Percentiles rank a stretch among this genome's conserved stretches.
Conservation (phyloP, 2,797 vertebrate species). For the Sebastes baramenuke region DNA sequence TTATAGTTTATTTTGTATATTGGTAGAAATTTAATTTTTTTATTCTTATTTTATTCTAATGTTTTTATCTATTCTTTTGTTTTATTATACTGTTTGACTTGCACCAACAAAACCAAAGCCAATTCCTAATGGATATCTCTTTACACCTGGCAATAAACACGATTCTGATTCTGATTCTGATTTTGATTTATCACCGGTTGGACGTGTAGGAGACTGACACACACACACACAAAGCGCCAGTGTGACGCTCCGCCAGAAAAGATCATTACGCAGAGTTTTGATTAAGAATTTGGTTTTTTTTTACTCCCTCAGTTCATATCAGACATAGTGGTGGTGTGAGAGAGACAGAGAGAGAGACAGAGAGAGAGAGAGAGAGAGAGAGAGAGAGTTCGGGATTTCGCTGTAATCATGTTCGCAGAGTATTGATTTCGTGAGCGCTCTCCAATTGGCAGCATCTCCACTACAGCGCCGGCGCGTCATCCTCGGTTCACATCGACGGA, state of each 20-base stretch:
- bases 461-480: conserved; percentile 83
- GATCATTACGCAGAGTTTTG: conserved; percentile 52
- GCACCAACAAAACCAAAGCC: too few species aligned
- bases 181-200: neutral
- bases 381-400: conserved; percentile 60
- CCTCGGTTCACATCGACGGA: conserved; percentile 79
- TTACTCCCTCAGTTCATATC: conserved; percentile 9
- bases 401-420: conserved; percentile 75
- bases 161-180: too few species aligned
- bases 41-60: too few species aligned
- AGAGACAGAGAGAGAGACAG: neutral
- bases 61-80: too few species aligned
- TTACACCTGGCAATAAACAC: too few species aligned
- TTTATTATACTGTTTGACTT: too few species aligned
- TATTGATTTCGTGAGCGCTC: conserved; percentile 79
- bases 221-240: conserved; percentile 51
- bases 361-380: neutral
- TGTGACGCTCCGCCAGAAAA: conserved; percentile 37
- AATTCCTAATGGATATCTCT: too few species aligned
- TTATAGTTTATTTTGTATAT: too few species aligned
- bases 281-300: conserved; percentile 44
- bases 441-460: conserved; percentile 83
- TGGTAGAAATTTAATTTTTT: too few species aligned
- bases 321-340: conserved; percentile 22
- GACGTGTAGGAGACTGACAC: conserved; percentile 42